Base-by-base conservation (phyloP, 2,797 vertebrate species). In the Bryconaethiops microstoma region DNA sequence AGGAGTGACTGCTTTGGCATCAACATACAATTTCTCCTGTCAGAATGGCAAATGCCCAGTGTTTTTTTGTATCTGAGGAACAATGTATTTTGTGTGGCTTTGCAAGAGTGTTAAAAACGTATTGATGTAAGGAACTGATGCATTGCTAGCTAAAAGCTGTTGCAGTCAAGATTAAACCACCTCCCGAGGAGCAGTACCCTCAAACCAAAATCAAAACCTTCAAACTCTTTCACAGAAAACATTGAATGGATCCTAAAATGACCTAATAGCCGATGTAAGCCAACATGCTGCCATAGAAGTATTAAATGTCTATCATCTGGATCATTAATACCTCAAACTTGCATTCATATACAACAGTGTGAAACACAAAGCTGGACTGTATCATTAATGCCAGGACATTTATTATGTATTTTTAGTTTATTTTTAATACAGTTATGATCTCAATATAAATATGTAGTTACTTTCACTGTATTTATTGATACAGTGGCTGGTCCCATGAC, bases 21-120 rank as follows among this genome's bases (percentile, higher is more conserved):
- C 62, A 74, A 59, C 73, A 80, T 3, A 64, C 45, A 72, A 54
- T 7, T 63, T 52, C 4, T 76, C 39, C 29, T 69, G 79, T 69
- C 64, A 69, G 7, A 14, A 23, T 75, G 73, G 64, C 54, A 70
- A 70, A 76, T 62, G 59, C 10, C 71, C 40, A 48, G 13, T 68
- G n/a, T 62, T 62, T 63, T 63, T 16, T 16, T 54, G 52, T 50
- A 17, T 57, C 45, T 9, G 73, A 50, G 23, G 55, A 67, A 68
- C 12, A 64, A 79, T 16, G 25, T 59, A 50, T 48, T 50, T 54
- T 54, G 35, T 71, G 69, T 54, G 13, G 23, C 69, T 71, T 54
- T 54, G 48, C 50, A 54, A 19, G 10, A 29, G 4, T 40, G 29
- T 39, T 59, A n/a, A 57, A n/a, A 19, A 54, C 50, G 10, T 71